Base-by-base conservation (phyloP, 1,140 invertebrate genomes). In the Brachionus koreanus region DNA sequence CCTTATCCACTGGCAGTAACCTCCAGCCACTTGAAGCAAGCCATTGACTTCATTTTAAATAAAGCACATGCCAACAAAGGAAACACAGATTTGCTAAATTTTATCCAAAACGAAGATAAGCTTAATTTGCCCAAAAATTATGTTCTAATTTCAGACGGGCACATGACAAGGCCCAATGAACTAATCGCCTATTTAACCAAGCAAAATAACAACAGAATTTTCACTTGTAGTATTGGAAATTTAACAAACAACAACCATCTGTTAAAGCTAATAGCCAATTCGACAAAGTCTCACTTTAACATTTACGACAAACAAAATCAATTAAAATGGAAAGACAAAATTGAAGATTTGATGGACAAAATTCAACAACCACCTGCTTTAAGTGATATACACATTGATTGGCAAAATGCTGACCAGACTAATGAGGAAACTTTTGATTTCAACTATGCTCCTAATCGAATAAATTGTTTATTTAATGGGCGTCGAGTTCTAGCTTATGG, bases 401-500 rank as follows among this genome's bases (percentile, higher is more conserved):
- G 88, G 88, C 85, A 86, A 77, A 79, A 79, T 65, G 39, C 12
- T 39, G 61, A 46, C 25, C 85, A 86, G 72, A 84, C 85, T 83
- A 85, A 86, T 29, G 83, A 85, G 19, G 82, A 85, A 23, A 69
- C 82, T 3, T 67, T 83, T 43, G 37, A 84, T 3, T 84, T 85
- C n/a, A 65, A 86, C 5, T 87, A 88, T 74, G 88, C 88, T 29
- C 88, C 88, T 9, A 79, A 83, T 16, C 83, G 85, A 46, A 86
- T 88, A 39, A 86, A 85, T n/a, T 84, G 87, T 13, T 83, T 88
- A 7, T 88, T 88, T 79, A 88, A 83, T 84, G 87, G 87, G 0
- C 86, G 86, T 6, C 84, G 87, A 83, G 85, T 86, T 63, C 86
- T 88, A 13, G 84, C 88, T 10, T 88, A 88, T 84, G 87, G 87